Base-by-base conservation (phyloP, 2,888 invertebrate genomes). In the Chymomyza fuscimana region DNA sequence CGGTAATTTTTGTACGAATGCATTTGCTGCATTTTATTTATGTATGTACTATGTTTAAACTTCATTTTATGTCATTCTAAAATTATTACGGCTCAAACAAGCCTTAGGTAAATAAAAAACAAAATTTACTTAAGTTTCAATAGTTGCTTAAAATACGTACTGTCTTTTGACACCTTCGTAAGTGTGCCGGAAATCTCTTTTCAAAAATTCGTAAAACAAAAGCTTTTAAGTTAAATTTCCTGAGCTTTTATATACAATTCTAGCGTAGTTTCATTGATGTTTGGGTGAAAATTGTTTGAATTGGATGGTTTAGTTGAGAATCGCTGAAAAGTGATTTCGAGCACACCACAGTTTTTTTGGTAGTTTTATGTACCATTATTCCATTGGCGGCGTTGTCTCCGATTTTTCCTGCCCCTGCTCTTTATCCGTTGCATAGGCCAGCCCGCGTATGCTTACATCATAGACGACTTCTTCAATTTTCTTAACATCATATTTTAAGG, bases 401-500 rank as follows among this genome's bases (percentile, higher is more conserved):
- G 72, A 67, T 7, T 77, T 62, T 4, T 16, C 50, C 16, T 71
- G 73, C 70, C 12, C 65, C 10, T 58, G 19, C 5, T 7, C 66
- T 61, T 81, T 84, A 63, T 22, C 75, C 4, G 54, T 32, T 3
- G 71, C 29, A 51, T 63, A 79, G 10, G 88, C 93, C 7, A 97
- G 92, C 0, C 97, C 97, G 29, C 97, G 93, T 78, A 97, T 96
- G 74, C 96, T 96, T 54, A 97, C 93, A 89, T 97, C 97, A 86
- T 97, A 97, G 0, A 91, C 97, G 0, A 97, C 96, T 90, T 97
- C 97, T 89, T 98, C 98, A 16, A 98, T 96, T 91, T 98, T 98
- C 92, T 98, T 98, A 25, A 98, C 95, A 89, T 98, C 97, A 89
- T 98, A 98, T 79, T 98, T 96, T 2, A 98, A 92, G 0, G 94